Base-by-base conservation (phyloP, 2,888 invertebrate genomes). In the Melieria picta region DNA sequence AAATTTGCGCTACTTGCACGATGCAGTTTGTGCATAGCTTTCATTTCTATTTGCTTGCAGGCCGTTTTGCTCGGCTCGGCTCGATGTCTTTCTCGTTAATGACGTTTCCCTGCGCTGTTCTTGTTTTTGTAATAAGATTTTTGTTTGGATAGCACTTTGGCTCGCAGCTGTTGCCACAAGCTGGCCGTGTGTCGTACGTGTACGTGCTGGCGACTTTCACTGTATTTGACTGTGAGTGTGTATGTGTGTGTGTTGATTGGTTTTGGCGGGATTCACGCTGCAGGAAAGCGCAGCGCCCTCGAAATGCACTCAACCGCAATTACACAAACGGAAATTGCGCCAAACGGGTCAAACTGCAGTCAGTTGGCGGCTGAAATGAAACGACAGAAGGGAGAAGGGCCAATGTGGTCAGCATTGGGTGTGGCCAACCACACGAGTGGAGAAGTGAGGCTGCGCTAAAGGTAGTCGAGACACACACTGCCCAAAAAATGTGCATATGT, bases 241-340 rank as follows among this genome's bases (percentile, higher is more conserved):
- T n/a, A 30, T 56, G 30, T 56, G 56, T 56, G 7, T 56, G 56
- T 16, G 10, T 56, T 56, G 30, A 13, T 45, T 10, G 10, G 30
- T 48, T n/a, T 16, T 62, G 46, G 62, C 47, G 30, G 3, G 30
- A 62, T 45, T 62, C 48, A 30, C 6, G 63, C 63, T 47, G 46
- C 48, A 9, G 57, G 45, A 65, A 42, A 7, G 55, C 45, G 43
- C 42, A 11, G 65, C 10, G 30, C 5, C n/a, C 45, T 42, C 46
- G 30, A 13, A 69, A 45, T 50, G 46, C 60, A 50, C 50, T 62
- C 47, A 60, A 65, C 60, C 66, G 62, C 61, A 70, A 74, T 62
- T 46, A 61, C 5, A 67, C 50, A 69, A 74, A 68, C 68, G 71
- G 67, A 71, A 73, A 73, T 73, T 73, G 71, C 64, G 64, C 50